phyloP scores from a whole-genome alignment of 1,140 invertebrate species.

The Zaprionus davidi region DNA sequence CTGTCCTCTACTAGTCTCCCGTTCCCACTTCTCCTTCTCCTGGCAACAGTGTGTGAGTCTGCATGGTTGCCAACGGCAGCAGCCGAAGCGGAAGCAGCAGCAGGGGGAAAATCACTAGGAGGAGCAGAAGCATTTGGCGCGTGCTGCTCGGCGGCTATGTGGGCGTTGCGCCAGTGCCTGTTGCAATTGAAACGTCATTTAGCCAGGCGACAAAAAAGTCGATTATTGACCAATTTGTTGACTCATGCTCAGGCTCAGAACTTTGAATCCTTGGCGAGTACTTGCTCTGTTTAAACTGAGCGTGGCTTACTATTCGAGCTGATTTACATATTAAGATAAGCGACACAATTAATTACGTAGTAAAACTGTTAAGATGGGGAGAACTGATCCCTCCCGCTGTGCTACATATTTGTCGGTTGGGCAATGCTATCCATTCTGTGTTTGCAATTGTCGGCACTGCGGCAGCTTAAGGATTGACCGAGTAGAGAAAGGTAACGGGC shows the following conservation, averaged over 20 bases:
- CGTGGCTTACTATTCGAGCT: not conserved
- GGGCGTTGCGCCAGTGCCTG: conserved; percentile 30
- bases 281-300: not conserved
- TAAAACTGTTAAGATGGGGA: not conserved
- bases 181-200: conserved; percentile 69
- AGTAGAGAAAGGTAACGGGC: not conserved
- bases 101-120: not conserved
- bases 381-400: not conserved
- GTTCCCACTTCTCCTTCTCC: conserved; percentile 23
- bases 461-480: conserved; percentile 18
- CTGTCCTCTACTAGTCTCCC: conserved; percentile 38
- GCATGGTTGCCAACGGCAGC: conserved; percentile 5
- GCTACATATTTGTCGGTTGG: conserved; percentile 41
- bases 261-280: not conserved
- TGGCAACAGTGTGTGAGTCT: conserved; percentile 33
- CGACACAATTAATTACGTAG: not conserved
- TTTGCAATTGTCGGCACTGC: conserved; percentile 58
- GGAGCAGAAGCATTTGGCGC: conserved; percentile 9
- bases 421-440: conserved; percentile 51
- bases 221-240: conserved; percentile 40
- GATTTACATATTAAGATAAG: not conserved
- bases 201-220: conserved; percentile 69
- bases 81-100: conserved; percentile 3
- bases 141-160: not conserved
- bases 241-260: conserved; percentile 25